phyloP scores from a whole-genome alignment of 1,140 invertebrate genomes.

The Atta colombica region DNA sequence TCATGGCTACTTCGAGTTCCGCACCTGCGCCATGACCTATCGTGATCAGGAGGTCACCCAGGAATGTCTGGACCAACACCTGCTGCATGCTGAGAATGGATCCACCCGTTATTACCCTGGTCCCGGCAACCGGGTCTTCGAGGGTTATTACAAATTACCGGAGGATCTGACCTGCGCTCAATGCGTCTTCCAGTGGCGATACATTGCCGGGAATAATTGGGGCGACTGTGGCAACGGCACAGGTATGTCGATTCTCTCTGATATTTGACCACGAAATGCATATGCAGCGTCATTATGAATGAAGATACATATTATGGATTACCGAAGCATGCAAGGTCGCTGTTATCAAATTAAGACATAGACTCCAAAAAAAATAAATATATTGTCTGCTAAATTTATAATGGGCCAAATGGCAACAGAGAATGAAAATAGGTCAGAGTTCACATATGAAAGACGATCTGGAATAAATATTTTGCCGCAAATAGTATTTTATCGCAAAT shows the following conservation, averaged over 20 bases:
- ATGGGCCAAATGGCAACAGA: not conserved
- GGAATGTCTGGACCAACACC: conserved; percentile 91
- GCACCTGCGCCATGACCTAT: conserved; percentile 90
- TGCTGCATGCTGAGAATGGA: conserved; percentile 88
- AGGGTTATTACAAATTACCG: conserved; percentile 91
- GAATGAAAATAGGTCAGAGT: not conserved
- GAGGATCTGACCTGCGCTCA: conserved; percentile 90
- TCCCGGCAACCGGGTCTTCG: conserved; percentile 92
- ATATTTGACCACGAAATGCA: not conserved
- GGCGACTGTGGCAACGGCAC: conserved; percentile 90
- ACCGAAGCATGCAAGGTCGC: not conserved
- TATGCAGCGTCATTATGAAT: not conserved
- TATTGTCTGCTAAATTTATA: conserved; percentile 4
- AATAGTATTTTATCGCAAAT: not conserved
- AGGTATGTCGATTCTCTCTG: conserved; percentile 70
- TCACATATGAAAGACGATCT: not conserved
- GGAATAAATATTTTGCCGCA: not conserved
- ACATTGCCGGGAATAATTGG: conserved; percentile 94
- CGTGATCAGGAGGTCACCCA: conserved; percentile 89
- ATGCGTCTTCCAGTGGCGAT: conserved; percentile 94
- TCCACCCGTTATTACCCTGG: conserved; percentile 90
- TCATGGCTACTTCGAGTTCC: conserved; percentile 95
- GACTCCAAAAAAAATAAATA: not conserved
- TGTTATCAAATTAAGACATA: not conserved
- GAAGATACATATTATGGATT: not conserved